These are phyloP conservation scores for Helicoverpa zea DNA, from an alignment of 1,140 invertebrate genomes.

Conservation along the genomic window DNA sequence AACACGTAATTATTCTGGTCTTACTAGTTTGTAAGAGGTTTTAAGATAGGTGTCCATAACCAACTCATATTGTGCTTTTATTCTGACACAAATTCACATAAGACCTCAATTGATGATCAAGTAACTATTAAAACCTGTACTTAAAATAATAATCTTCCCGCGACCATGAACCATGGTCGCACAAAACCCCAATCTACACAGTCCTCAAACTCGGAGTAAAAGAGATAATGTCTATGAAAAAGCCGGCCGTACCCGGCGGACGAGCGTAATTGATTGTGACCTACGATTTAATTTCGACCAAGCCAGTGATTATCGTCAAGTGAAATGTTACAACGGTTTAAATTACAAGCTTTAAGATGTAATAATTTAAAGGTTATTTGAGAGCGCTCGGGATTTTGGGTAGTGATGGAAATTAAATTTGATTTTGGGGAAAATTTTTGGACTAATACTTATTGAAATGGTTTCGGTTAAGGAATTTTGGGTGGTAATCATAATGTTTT, in stretches of 20 bases:
- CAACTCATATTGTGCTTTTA: no score
- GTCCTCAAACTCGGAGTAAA: slow-evolving; percentile 43
- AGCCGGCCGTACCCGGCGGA: slow-evolving; percentile 22
- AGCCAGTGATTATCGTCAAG: slow-evolving; percentile 57
- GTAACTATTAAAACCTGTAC: no score
- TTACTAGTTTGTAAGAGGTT: no score
- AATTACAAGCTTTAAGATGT: slow-evolving; percentile 40
- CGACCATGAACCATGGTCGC: background rate
- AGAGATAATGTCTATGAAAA: slow-evolving; percentile 51
- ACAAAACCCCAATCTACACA: slow-evolving; percentile 32
- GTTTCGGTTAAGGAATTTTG: background rate
- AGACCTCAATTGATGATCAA: no score
- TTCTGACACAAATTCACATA: no score
- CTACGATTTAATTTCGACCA: slow-evolving; percentile 60
- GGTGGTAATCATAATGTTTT: background rate
- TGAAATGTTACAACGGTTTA: slow-evolving; percentile 33
- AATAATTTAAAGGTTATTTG: slow-evolving; percentile 42
- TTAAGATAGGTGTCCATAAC: no score
- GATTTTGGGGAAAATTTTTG: slow-evolving; percentile 11
- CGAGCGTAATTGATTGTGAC: slow-evolving; percentile 56
- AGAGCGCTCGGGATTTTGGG: slow-evolving; percentile 15
- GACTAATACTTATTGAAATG: background rate
- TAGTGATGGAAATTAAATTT: slow-evolving; percentile 30
- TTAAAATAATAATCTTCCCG: background rate
- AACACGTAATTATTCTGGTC: no score